Evolutionary conservation across 2,888 invertebrate genomes (phyloP).

Genomic region (Microctonus brassicae): DNA sequence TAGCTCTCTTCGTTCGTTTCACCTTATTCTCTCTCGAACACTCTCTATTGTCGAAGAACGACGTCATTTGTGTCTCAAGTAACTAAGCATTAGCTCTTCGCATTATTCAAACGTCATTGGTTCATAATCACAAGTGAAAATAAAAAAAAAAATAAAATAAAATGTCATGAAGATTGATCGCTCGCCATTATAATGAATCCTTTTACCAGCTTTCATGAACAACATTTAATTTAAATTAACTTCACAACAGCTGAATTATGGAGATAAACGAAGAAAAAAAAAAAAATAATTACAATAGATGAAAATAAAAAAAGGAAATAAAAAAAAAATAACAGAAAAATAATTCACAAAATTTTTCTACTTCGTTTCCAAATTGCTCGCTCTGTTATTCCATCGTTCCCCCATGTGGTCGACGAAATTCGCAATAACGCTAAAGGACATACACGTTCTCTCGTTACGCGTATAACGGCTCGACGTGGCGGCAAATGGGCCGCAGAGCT

Average conservation of each 20-base stretch:
- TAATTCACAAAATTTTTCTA: slow-evolving; percentile 12
- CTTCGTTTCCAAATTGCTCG: not conserved
- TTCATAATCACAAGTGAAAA: slow-evolving; percentile 11
- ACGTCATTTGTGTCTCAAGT: slow-evolving; percentile 41
- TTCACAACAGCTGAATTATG: slow-evolving; percentile 10
- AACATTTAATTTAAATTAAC: slow-evolving; percentile 15
- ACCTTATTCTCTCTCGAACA: not conserved
- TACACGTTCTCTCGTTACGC: slow-evolving; percentile 41
- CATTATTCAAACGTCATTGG: slow-evolving; percentile 36
- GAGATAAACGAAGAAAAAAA: not conserved
- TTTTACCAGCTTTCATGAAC: not conserved
- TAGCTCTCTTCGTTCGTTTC: not conserved
- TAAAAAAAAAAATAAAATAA: no score
- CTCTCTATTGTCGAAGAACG: slow-evolving; percentile 35
- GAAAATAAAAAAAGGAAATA: not conserved
- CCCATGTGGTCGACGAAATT: slow-evolving; percentile 29
- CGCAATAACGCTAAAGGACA: slow-evolving; percentile 31
- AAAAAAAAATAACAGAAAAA: not conserved
- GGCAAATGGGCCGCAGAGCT: slow-evolving; percentile 43
- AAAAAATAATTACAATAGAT: not conserved
- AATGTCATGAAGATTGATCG: not conserved
- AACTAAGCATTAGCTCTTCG: slow-evolving; percentile 41
- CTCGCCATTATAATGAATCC: not conserved
- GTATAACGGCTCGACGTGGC: slow-evolving; percentile 44
- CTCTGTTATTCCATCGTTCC: slow-evolving; percentile 14